Base-by-base conservation (phyloP, 2,888 invertebrate species). In the Yponomeuta plumbellus region DNA sequence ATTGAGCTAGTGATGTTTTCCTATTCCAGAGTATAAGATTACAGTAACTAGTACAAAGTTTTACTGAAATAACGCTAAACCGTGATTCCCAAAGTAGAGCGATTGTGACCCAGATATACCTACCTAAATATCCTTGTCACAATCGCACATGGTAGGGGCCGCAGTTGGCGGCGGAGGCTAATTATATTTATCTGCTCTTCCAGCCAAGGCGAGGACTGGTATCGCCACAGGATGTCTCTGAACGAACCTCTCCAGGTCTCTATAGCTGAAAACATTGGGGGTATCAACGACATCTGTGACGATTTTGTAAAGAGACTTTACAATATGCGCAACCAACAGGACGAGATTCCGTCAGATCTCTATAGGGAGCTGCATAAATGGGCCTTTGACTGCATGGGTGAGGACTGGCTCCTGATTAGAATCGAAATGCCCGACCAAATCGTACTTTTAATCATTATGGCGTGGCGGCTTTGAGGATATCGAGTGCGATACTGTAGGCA, bases 331-430 rank as follows among this genome's bases (percentile, higher is more conserved):
- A 94, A 94, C 76, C 88, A 92, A 67, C 94, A 94, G 74, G 93
- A 94, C 67, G 94, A 95, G 80, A 89, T 95, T 61, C 81, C 92
- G 0, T 83, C 84, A 57, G 89, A 92, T 74, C 91, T 94, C 70
- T 84, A 89, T 63, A 88, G 90, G 67, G 93, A 94, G 74, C 76
- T 94, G 34, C 92, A 92, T 73, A 94, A 94, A 75, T 95, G 95
- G 95, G 91, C 93, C 64, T 86, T 95, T 71, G 95, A 95, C 83
- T 94, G 94, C 82, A 88, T 93, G 77, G 92, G 92, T 85, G 74
- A 80, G 83, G 52, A 56, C 62, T 61, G 21, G 4, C 20, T 13
- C 13, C 21, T 23, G 57, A 1, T 11, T 57, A 20, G 20, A 13
- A 59, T 8, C 59, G 10, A 56, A 22, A 11, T 34, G 34, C 34